Base-by-base conservation (phyloP, 2,113 vertebrate species). In the Pteropus alecto region DNA sequence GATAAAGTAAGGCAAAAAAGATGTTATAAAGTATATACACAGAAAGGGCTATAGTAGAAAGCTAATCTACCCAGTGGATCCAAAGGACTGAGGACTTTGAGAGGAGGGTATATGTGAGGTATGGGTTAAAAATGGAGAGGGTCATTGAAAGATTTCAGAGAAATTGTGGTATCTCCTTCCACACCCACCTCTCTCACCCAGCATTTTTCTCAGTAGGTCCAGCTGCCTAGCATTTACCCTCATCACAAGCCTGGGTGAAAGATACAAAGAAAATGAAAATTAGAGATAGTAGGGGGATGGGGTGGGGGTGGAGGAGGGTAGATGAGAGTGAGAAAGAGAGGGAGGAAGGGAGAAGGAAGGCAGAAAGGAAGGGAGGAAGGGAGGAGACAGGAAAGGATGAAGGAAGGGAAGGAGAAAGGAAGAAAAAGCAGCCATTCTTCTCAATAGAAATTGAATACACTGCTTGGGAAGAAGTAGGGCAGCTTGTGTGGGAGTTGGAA, bases 341-440 rank as follows among this genome's bases (percentile, higher is more conserved):
- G 9, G 3, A 35, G 33, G 24, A 0, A 51, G 12, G 13, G 16
- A 6, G 58, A 60, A 60, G 6, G 6, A 16, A 41, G 63, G 24
- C 9, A 10, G 1, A 19, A 0, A 70, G 8, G 15, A 0, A 54
- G 2, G 28, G 3, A 30, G 2, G 4, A 0, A 24, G n/a, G 22
- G 24, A 28, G 10, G 3, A 7, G 13, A 2, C 2, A 22, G 5
- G 1, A 2, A 16, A 30, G 35, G 6, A 15, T 9, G 4, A 5
- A 35, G 35, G 7, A 60, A 60, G 9, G 9, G 12, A 41, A 54
- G 11, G 22, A 30, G 16, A 11, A 7, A 22, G 41, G 41, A 26
- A 71, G 28, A 24, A 7, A 68, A 41, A n/a, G 14, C 22, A 19
- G 19, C 58, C 76, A 67, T 60, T 83, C 35, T 46, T 60, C 15